Evolutionary conservation across 2,797 vertebrate genomes (phyloP).

Genomic region (Ciconia nigra): DNA sequence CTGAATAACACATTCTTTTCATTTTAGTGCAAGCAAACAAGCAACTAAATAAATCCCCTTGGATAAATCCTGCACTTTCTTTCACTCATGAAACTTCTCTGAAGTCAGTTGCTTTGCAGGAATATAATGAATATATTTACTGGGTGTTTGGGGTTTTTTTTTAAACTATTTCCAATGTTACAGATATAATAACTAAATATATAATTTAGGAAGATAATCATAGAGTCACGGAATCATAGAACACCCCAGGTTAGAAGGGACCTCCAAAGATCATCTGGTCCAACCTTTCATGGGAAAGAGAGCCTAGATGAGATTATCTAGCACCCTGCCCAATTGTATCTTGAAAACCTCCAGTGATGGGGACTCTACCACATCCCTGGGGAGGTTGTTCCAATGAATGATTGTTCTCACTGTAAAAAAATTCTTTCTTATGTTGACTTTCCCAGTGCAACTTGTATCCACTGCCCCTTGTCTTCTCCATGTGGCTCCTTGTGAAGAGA

Average conservation of each 20-base stretch:
- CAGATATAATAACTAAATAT: neutral
- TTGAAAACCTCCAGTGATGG: neutral
- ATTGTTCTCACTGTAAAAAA: neutral
- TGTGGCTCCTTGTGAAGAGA: neutral
- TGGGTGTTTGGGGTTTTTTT: neutral
- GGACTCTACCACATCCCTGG: neutral
- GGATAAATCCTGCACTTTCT: neutral
- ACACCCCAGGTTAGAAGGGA: neutral
- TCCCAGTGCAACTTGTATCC: neutral
- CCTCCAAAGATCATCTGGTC: neutral
- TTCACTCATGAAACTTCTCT: neutral
- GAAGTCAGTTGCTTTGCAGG: neutral
- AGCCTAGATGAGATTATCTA: neutral
- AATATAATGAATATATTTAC: neutral
- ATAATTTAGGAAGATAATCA: neutral
- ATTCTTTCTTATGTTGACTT: neutral
- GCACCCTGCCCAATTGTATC: neutral
- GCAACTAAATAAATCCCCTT: neutral
- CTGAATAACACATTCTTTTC: neutral
- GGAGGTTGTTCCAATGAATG: neutral
- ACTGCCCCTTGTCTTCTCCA: neutral
- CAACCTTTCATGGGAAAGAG: neutral
- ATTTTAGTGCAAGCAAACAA: neutral
- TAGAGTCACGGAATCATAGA: neutral
- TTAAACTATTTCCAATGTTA: neutral